A percentile compares a stretch with the other conserved stretches of the same genome.
Evolutionary conservation across 2,888 invertebrate species (phyloP).

Genomic region (Eristalinus sepulchralis): DNA sequence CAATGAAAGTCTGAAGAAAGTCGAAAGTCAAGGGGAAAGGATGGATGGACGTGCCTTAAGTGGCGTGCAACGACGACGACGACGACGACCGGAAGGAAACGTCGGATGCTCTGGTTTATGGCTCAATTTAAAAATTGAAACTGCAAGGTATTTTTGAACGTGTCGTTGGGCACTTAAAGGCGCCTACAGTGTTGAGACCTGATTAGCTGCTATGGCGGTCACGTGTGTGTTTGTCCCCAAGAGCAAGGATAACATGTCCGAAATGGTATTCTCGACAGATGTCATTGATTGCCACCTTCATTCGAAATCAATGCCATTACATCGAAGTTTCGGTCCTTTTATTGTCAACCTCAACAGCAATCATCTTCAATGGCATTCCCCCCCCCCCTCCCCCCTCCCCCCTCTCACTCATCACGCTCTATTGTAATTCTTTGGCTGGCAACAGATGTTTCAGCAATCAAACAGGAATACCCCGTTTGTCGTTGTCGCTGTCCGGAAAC

Average conservation of each 20-base stretch:
- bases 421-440: background rate
- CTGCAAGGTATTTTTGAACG: constrained; percentile 1
- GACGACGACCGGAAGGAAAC: constrained; percentile 7
- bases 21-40: constrained; percentile 2
- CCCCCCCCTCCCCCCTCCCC: background rate
- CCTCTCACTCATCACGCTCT: background rate
- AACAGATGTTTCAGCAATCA: constrained; percentile 17
- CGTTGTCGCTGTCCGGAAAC: background rate
- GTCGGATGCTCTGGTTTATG: constrained; percentile 27
- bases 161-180: background rate
- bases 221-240: no score
- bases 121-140: constrained; percentile 18
- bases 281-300: constrained; percentile 2
- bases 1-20: constrained; percentile 29
- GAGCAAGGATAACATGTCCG: background rate
- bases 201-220: background rate
- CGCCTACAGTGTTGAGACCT: background rate
- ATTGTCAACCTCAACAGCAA: constrained; percentile 15
- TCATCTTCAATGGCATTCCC: background rate
- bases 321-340: background rate
- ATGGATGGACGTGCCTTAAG: background rate
- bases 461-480: background rate
- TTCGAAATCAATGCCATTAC: constrained; percentile 12
- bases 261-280: background rate
- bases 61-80: background rate